These are phyloP conservation scores for Forbesichthys agassizii DNA, from an alignment of 2,113 vertebrate genomes.

Conservation along the genomic window DNA sequence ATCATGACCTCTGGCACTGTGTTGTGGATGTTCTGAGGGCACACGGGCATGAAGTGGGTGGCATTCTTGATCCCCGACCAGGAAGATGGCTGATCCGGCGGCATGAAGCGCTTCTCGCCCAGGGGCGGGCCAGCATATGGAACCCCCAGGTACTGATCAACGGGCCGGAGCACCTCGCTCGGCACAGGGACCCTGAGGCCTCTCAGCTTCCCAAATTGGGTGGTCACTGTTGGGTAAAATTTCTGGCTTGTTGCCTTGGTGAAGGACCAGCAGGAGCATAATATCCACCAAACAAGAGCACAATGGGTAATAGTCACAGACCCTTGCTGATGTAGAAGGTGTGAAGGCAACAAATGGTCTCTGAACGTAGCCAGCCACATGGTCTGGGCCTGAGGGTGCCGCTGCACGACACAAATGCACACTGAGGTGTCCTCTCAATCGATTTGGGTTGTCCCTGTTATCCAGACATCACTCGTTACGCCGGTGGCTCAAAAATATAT, in stretches of 20 bases:
- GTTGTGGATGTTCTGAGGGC: constrained; percentile 96
- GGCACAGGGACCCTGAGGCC: constrained; percentile 93
- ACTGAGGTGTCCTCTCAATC: constrained; percentile 60
- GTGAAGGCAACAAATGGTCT: constrained; percentile 72
- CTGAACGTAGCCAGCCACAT: constrained; percentile 74
- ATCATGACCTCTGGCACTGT: constrained; percentile 98
- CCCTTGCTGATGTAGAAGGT: constrained; percentile 68
- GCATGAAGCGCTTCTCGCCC: constrained; percentile 92
- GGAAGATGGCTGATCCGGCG: constrained; percentile 89
- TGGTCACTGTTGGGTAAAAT: constrained; percentile 90
- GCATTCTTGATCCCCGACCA: constrained; percentile 93
- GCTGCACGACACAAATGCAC: constrained; percentile 60
- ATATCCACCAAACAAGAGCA: constrained; percentile 74
- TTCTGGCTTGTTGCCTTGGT: constrained; percentile 87
- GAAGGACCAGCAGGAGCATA: constrained; percentile 78
- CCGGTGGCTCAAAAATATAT: constrained; percentile 40
- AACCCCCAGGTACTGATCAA: constrained; percentile 92
- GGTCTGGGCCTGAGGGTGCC: constrained; percentile 59
- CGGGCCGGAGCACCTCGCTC: constrained; percentile 92
- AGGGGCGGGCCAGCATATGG: constrained; percentile 91
- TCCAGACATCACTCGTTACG: constrained; percentile 62
- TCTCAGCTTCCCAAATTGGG: constrained; percentile 92
- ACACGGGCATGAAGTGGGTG: constrained; percentile 95
- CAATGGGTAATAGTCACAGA: constrained; percentile 69
- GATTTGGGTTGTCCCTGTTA: constrained; percentile 49